phyloP scores from a whole-genome alignment of 2,113 vertebrate species.

The Anolis sagrei region DNA sequence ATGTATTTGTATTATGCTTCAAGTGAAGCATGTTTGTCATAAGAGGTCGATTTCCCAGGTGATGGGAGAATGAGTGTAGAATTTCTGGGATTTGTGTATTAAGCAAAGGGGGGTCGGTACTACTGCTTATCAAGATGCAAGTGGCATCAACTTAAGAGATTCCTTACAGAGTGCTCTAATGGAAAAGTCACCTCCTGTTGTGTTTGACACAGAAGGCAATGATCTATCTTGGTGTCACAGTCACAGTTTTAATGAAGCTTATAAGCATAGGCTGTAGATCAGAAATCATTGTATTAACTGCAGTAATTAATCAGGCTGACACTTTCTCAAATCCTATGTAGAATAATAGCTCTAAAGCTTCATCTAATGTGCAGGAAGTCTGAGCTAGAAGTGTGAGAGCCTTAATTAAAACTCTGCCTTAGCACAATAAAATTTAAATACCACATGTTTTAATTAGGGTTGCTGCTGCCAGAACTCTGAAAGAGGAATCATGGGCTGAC shows the following conservation, averaged over 20 bases:
- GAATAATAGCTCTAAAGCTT: conserved; percentile 28
- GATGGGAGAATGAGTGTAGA: background rate
- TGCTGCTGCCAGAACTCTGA: conserved; percentile 4
- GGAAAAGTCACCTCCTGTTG: background rate
- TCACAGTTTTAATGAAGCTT: conserved; percentile 54
- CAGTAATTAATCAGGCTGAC: conserved; percentile 59
- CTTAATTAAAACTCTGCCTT: conserved; percentile 35
- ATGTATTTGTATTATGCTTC: background rate
- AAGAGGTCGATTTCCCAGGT: background rate
- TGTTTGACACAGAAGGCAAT: conserved; percentile 46
- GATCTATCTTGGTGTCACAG: conserved; percentile 48
- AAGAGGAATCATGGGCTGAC: background rate
- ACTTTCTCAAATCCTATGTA: conserved; percentile 54
- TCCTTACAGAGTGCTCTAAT: conserved; percentile 3
- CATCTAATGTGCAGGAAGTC: conserved; percentile 37
- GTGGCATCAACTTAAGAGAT: background rate
- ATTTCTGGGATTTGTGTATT: background rate
- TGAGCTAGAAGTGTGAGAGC: conserved; percentile 41
- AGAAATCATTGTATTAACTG: conserved; percentile 65
- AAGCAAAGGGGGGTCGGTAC: background rate
- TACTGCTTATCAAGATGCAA: background rate
- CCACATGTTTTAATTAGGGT: conserved; percentile 13
- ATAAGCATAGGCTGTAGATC: conserved; percentile 27
- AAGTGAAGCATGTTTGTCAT: background rate
- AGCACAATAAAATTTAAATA: conserved; percentile 23